Evolutionary conservation across 2,113 vertebrate genomes (phyloP).

Genomic region (Sorex araneus): DNA sequence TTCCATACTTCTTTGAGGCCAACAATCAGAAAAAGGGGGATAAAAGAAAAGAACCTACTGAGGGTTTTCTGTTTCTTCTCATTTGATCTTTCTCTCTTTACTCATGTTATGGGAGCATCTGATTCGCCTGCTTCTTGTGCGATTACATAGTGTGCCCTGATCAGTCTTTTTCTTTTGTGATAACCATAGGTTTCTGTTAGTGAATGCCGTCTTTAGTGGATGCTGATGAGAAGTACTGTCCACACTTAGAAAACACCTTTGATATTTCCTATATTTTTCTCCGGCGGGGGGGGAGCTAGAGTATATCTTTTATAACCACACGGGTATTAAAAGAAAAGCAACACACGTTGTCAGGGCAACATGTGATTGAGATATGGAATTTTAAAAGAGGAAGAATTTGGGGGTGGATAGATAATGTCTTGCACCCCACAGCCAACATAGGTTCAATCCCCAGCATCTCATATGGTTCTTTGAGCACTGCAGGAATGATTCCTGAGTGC

Average conservation of each 20-base stretch:
- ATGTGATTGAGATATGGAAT: background rate
- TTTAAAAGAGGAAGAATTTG: no score
- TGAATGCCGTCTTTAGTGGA: background rate
- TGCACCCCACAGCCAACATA: no score
- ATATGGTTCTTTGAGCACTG: no score
- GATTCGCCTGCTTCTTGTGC: background rate
- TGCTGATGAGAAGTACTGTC: background rate
- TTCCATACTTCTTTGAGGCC: slow-evolving; percentile 44
- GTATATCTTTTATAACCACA: background rate
- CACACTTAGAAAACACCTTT: background rate
- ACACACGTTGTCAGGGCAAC: background rate
- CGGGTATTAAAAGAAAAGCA: background rate
- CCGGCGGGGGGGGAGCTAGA: background rate
- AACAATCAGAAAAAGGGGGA: slow-evolving; percentile 8
- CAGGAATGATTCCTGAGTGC: no score
- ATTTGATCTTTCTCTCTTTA: background rate
- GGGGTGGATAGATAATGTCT: no score
- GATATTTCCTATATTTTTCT: background rate
- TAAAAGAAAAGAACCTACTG: background rate
- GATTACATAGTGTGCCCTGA: background rate
- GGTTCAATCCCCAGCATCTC: no score
- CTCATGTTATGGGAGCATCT: background rate
- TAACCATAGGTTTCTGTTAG: background rate
- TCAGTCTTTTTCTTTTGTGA: background rate
- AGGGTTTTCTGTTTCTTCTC: background rate